These are phyloP conservation scores for Phylloscopus collybita DNA, from an alignment of 2,797 vertebrate species.

Conservation along the genomic window DNA sequence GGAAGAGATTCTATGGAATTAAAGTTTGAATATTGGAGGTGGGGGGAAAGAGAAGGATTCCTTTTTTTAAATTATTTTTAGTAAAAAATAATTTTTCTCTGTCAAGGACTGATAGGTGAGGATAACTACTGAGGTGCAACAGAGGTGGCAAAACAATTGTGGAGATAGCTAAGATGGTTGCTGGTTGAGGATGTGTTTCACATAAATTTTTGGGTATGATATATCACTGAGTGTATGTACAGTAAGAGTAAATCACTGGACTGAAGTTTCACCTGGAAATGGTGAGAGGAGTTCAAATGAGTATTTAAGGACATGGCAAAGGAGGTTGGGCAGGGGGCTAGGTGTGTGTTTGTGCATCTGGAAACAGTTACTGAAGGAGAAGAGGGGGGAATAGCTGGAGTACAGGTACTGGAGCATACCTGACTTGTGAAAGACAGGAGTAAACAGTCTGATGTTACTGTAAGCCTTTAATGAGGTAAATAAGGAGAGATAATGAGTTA, in stretches of 20 bases:
- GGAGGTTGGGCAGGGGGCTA: neutral
- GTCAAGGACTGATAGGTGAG: neutral
- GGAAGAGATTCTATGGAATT: neutral
- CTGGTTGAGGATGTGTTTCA: neutral
- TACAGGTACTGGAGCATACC: neutral
- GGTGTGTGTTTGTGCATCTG: neutral
- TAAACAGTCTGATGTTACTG: conserved; percentile 4
- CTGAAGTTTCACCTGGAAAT: neutral
- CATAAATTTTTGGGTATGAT: neutral
- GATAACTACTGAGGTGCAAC: neutral
- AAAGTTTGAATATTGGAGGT: neutral
- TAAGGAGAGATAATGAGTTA: conserved; percentile 30
- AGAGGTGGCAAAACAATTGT: neutral
- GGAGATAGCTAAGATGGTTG: neutral
- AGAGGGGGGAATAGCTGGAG: neutral
- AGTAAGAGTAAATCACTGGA: neutral
- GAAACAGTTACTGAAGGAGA: neutral
- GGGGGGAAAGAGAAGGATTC: neutral
- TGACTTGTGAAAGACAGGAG: neutral
- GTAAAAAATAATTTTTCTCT: neutral
- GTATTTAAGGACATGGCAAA: neutral
- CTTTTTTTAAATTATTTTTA: neutral
- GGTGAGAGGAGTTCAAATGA: neutral
- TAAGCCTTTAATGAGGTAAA: conserved; percentile 45
- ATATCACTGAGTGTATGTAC: rapidly evolving